Evolutionary conservation across 2,797 vertebrate genomes (phyloP).

Genomic region (Vipera ursinii): DNA sequence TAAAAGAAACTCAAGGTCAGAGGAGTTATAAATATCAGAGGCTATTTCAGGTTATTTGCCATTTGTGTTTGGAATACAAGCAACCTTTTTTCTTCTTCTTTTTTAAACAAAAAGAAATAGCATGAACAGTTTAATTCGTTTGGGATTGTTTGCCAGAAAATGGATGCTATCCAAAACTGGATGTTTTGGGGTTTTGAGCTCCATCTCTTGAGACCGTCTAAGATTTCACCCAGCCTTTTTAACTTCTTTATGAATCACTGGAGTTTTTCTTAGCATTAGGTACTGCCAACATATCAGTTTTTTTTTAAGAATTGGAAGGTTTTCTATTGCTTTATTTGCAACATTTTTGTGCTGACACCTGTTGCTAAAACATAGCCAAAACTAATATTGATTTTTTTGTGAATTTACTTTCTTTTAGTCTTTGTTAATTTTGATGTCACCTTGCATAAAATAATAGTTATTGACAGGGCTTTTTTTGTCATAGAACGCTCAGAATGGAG

Average conservation of each 20-base stretch:
- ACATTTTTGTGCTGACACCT: background rate
- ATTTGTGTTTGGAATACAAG: background rate
- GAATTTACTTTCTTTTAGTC: background rate
- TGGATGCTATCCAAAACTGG: background rate
- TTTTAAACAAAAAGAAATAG: background rate
- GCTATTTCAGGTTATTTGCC: background rate
- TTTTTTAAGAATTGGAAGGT: background rate
- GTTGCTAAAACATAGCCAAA: background rate
- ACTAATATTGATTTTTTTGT: background rate
- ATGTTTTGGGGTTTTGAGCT: background rate
- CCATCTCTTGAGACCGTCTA: background rate
- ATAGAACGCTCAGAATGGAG: no score
- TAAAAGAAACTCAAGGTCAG: constrained; percentile 17
- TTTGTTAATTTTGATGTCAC: background rate
- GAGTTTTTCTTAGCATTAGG: background rate
- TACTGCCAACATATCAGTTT: background rate
- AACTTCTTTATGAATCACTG: background rate
- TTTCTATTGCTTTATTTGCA: background rate
- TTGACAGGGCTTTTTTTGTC: background rate
- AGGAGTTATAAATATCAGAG: background rate
- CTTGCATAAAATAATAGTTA: background rate
- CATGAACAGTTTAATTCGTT: background rate
- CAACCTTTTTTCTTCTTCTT: background rate
- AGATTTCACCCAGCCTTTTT: background rate
- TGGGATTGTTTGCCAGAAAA: background rate